Percentiles rank a stretch among this genome's conserved stretches.
phyloP scores from a whole-genome alignment of 2,888 invertebrate genomes.

The Eueremaeus valkanovi region DNA sequence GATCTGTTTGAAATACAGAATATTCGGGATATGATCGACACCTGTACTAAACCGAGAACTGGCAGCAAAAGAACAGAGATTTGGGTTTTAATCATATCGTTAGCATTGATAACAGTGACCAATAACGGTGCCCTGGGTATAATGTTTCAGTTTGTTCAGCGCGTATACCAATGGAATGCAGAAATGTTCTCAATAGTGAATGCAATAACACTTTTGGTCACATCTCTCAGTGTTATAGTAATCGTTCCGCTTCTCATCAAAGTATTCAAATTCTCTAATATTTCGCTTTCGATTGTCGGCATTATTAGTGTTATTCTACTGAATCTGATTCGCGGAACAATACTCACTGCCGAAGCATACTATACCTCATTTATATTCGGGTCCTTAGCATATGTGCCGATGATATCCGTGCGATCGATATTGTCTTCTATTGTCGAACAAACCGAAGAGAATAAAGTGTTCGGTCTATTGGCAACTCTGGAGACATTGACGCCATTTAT shows the following conservation, averaged over 20 bases:
- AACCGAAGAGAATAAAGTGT: conserved; percentile 33
- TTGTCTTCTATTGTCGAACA: neutral
- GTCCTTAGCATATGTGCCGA: conserved; percentile 11
- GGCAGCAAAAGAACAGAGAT: conserved; percentile 14
- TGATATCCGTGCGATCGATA: conserved; percentile 26
- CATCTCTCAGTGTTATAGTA: conserved; percentile 25
- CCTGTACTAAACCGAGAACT: neutral
- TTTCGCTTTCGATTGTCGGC: conserved; percentile 22
- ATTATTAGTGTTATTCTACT: neutral
- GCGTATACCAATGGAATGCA: conserved; percentile 34
- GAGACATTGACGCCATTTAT: conserved; percentile 34
- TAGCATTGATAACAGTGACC: conserved; percentile 19
- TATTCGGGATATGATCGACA: neutral
- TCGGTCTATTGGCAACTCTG: conserved; percentile 35
- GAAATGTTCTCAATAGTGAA: conserved; percentile 5
- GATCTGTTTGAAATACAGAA: conserved; percentile 26
- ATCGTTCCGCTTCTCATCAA: conserved; percentile 21
- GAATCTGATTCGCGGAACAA: conserved; percentile 35
- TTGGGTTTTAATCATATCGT: conserved; percentile 26
- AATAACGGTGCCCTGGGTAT: neutral
- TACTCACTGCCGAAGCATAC: conserved; percentile 9
- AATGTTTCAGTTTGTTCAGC: conserved; percentile 37
- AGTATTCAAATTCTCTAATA: conserved; percentile 10
- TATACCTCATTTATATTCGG: conserved; percentile 30
- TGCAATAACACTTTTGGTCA: neutral